A percentile compares a stretch with the other conserved stretches of the same genome.
Conservation (phyloP, 2,888 invertebrate genomes). For the Drosophila melanocephala region DNA sequence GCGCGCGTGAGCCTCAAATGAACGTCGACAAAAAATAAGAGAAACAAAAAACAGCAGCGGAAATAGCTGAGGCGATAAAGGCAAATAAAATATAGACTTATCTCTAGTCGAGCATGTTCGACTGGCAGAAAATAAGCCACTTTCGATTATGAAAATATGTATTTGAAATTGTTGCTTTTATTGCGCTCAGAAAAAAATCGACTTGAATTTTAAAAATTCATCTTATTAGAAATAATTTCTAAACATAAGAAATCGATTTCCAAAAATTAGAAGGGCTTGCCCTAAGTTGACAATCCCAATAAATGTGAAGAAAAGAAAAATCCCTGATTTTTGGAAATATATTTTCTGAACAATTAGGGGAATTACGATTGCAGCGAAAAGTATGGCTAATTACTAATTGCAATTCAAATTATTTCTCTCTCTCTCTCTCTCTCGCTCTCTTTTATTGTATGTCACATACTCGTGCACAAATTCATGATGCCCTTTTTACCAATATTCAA, state of each 20-base stretch:
- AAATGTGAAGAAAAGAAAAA: background rate
- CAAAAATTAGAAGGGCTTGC: background rate
- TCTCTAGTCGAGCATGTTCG: background rate
- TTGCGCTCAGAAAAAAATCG: background rate
- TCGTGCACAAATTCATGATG: background rate
- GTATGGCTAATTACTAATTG: too few relatives aligned
- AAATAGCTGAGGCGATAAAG: constrained; percentile 77
- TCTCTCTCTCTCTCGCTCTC: too few relatives aligned
- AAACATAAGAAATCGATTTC: background rate
- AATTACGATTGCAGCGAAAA: background rate
- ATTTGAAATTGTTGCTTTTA: background rate
- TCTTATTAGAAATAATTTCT: background rate
- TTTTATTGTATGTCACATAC: too few relatives aligned
- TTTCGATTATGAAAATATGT: background rate
- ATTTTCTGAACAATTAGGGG: background rate
- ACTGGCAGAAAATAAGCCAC: fast-evolving
- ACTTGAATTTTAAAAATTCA: background rate
- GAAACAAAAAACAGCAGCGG: constrained; percentile 52
- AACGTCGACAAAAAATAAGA: constrained; percentile 31
- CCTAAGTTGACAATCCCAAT: background rate
- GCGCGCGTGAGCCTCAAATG: constrained; percentile 68
- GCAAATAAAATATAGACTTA: constrained; percentile 51
- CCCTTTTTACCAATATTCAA: background rate
- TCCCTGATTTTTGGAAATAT: background rate
- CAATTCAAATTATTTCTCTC: too few relatives aligned